phyloP scores from a whole-genome alignment of 2,113 vertebrate species.

The Physeter macrocephalus region DNA sequence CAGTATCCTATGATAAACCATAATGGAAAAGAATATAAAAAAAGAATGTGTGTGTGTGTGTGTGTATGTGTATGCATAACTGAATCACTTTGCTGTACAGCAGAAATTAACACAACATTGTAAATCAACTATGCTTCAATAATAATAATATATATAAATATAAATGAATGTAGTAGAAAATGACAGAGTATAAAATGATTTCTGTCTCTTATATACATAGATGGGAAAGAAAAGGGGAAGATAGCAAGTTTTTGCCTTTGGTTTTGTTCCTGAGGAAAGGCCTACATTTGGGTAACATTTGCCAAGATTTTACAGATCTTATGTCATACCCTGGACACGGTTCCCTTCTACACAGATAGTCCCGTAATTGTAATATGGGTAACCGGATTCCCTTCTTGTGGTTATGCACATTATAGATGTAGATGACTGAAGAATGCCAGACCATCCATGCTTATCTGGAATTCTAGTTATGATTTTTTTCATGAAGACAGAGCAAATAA shows the following conservation, averaged over 20 bases:
- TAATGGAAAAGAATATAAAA: background rate
- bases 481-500: background rate
- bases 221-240: background rate
- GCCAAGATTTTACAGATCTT: background rate
- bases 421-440: background rate
- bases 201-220: background rate
- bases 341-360: too few species aligned
- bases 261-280: background rate
- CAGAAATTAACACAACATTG: background rate
- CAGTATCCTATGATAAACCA: background rate
- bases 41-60: background rate
- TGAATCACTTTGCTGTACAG: background rate
- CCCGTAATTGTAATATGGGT: background rate
- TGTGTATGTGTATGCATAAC: background rate
- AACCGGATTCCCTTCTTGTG: background rate
- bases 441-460: background rate
- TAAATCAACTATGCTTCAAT: background rate
- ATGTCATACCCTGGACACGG: background rate
- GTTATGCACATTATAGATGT: background rate
- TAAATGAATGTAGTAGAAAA: background rate
- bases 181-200: background rate
- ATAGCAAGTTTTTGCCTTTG: background rate
- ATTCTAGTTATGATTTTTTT: background rate
- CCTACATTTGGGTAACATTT: background rate
- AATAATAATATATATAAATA: background rate